Conservation (phyloP, 2,113 vertebrate genomes). For the Rattus norvegicus region GRCr8 NC_086028.1:93348501-93349000, state of each 20-base stretch:
- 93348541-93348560: accelerated
- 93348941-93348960: not conserved
- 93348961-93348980: no score
- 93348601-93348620: not conserved
- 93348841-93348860: not conserved
- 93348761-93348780: not conserved
- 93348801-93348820: accelerated
- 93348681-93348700: not conserved
- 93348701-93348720: not conserved
- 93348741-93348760: not conserved
- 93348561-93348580: accelerated
- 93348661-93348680: not conserved
- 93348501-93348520: not conserved
- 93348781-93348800: not conserved
- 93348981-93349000: not conserved
- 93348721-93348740: not conserved
- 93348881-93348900: not conserved
- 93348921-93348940: not conserved
- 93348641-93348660: not conserved
- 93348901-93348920: not conserved
- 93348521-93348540: not conserved
- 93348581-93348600: not conserved
- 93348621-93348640: accelerated
- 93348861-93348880: not conserved
- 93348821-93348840: not conserved